Conservation (phyloP, 64 coral and sea anemone species). For the Montipora foliosa region DNA sequence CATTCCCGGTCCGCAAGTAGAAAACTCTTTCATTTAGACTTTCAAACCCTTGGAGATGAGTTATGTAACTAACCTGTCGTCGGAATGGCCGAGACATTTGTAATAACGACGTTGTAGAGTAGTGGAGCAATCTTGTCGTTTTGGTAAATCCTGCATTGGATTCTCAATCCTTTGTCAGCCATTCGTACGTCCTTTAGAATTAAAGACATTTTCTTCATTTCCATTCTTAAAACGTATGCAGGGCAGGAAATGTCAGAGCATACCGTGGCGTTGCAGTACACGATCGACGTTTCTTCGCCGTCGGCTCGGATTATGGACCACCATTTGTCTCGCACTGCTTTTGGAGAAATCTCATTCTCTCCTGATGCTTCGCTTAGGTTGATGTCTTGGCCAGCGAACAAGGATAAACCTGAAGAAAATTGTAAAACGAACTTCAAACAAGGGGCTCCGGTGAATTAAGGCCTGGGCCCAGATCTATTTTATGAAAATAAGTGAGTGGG, state of each 20-base stretch:
- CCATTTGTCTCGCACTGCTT: not conserved
- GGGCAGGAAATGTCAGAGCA: not conserved
- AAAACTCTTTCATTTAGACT: no score
- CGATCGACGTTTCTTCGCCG: not conserved
- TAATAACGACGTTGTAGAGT: not conserved
- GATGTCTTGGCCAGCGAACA: not conserved
- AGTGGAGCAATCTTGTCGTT: no score
- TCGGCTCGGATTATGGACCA: not conserved
- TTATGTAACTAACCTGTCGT: slow-evolving; percentile 9
- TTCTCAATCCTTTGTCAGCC: slow-evolving; percentile 1
- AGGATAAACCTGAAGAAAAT: not conserved
- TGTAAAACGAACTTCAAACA: no score
- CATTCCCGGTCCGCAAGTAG: no score
- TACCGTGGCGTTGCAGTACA: not conserved
- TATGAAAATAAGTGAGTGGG: no score
- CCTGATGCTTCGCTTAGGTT: not conserved
- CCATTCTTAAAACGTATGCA: not conserved
- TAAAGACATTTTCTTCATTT: not conserved
- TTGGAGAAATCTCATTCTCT: not conserved
- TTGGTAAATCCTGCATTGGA: not conserved
- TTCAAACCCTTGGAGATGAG: no score
- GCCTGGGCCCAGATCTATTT: no score
- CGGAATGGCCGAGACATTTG: not conserved
- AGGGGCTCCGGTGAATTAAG: no score
- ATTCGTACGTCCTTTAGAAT: not conserved